These are phyloP conservation scores for Camptogramma bilineatum DNA, from an alignment of 2,888 invertebrate genomes.

Conservation along the genomic window DNA sequence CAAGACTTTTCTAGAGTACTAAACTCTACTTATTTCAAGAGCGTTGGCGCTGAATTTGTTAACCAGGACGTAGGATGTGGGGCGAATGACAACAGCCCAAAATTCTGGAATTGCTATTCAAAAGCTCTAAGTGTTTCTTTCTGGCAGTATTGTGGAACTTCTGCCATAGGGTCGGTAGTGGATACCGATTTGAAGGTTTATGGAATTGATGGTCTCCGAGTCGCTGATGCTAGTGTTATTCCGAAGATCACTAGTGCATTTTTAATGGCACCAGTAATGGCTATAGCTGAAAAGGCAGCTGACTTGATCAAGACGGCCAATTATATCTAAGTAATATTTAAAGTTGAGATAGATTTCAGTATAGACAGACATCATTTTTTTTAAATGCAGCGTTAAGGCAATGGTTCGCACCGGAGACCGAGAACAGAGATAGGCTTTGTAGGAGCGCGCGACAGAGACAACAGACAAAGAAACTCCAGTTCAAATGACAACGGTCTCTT, in stretches of 20 bases:
- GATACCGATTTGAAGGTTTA: neutral
- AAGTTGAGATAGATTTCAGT: neutral
- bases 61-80: neutral
- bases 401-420: too few relatives aligned
- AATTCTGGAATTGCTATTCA: slow-evolving; percentile 3
- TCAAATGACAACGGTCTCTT: too few relatives aligned
- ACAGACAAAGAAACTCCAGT: too few relatives aligned
- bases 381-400: too few relatives aligned
- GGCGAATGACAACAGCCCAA: neutral
- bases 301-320: neutral
- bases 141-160: slow-evolving; percentile 1
- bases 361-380: too few relatives aligned
- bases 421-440: too few relatives aligned
- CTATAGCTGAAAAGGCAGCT: neutral
- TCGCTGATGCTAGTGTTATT: slow-evolving; percentile 3
- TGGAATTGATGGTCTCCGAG: neutral
- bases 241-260: neutral
- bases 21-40: slow-evolving; percentile 1
- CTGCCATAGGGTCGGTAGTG: neutral
- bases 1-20: neutral
- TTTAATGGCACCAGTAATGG: neutral
- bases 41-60: neutral
- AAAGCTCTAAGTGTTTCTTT: neutral
- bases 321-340: neutral
- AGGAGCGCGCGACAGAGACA: too few relatives aligned